These are phyloP conservation scores for Sphaerophoria taeniata DNA, from an alignment of 2,888 invertebrate genomes.

Conservation along the genomic window DNA sequence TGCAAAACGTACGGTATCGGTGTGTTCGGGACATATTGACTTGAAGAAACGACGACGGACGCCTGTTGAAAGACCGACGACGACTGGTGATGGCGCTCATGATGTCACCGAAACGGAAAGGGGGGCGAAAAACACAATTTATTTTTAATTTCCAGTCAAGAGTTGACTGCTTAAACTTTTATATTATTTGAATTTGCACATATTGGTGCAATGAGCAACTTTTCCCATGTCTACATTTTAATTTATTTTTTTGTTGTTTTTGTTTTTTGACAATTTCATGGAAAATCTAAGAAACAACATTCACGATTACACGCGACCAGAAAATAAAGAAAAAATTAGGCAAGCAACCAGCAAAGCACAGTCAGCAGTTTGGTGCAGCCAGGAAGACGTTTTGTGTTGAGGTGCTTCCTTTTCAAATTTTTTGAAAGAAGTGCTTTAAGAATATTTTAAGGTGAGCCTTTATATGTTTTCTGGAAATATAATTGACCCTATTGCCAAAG, in stretches of 20 bases:
- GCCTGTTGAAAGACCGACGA: too few relatives aligned
- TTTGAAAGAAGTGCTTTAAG: slow-evolving; percentile 14
- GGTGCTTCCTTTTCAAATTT: slow-evolving; percentile 60
- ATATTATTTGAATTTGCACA: slow-evolving; percentile 46
- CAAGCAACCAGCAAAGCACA: slow-evolving; percentile 21
- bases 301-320: slow-evolving; percentile 44
- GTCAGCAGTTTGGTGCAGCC: slow-evolving; percentile 47
- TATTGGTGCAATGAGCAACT: slow-evolving; percentile 40
- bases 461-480: background rate
- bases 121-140: slow-evolving; percentile 48
- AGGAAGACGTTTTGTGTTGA: slow-evolving; percentile 58
- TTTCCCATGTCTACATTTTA: slow-evolving; percentile 6
- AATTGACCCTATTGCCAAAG: slow-evolving; percentile 22
- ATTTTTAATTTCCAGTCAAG: slow-evolving; percentile 59
- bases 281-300: slow-evolving; percentile 55
- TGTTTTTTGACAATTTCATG: slow-evolving; percentile 54
- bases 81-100: background rate
- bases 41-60: background rate
- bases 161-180: slow-evolving; percentile 41
- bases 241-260: slow-evolving; percentile 26
- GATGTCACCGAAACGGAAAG: slow-evolving; percentile 1
- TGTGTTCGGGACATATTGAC: slow-evolving; percentile 18
- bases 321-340: background rate
- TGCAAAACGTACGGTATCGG: slow-evolving; percentile 33
- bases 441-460: background rate